Conservation (phyloP, 2,113 vertebrate species). For the Empidonax traillii region DNA sequence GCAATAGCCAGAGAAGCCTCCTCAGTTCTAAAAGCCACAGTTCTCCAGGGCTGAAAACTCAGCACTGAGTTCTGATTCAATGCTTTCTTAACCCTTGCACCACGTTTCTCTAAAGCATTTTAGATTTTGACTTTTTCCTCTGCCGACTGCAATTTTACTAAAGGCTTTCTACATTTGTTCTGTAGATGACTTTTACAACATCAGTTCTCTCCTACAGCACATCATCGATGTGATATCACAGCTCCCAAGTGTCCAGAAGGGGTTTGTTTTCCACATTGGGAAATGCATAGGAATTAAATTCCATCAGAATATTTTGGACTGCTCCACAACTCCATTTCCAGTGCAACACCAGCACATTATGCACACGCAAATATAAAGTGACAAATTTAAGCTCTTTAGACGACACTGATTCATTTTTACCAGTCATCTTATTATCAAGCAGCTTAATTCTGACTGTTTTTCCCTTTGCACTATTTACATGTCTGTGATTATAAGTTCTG, state of each 20-base stretch:
- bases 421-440: background rate
- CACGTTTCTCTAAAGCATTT: background rate
- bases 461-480: background rate
- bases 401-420: background rate
- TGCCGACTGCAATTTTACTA: background rate
- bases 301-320: background rate
- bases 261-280: background rate
- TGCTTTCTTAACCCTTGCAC: background rate
- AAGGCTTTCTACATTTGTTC: background rate
- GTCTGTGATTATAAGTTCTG: background rate
- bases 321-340: background rate
- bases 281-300: background rate
- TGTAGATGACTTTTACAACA: background rate
- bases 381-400: background rate
- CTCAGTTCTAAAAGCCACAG: background rate
- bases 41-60: background rate
- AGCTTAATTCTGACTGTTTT: background rate
- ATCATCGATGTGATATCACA: background rate
- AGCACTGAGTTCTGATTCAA: background rate
- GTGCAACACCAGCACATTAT: background rate
- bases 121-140: background rate
- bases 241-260: background rate
- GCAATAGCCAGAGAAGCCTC: background rate
- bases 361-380: background rate
- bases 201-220: background rate